Percentiles rank a stretch among this genome's conserved stretches.
phyloP scores from a whole-genome alignment of 2,113 vertebrate species.

The Chascanopsetta lugubris region DNA sequence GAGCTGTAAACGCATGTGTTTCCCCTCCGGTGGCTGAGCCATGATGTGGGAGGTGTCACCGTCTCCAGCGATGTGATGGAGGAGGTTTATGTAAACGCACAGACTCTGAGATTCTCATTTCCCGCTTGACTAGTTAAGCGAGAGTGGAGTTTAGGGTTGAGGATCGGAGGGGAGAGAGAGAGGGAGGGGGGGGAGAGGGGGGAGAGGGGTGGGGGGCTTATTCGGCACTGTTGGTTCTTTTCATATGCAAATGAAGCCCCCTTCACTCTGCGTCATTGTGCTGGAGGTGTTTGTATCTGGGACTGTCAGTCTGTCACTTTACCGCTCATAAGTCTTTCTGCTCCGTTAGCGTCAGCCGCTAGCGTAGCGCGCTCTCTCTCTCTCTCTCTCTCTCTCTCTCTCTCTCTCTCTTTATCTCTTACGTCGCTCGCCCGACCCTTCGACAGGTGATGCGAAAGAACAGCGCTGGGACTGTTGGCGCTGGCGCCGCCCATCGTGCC shows the following conservation, averaged over 20 bases:
- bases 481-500: slow-evolving; percentile 1
- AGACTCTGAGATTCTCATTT: slow-evolving; percentile 48
- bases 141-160: slow-evolving; percentile 21
- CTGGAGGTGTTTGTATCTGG: slow-evolving; percentile 11
- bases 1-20: no score
- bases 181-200: not conserved
- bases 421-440: not conserved
- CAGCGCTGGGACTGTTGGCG: not conserved
- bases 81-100: no score
- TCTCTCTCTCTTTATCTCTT: not conserved
- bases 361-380: no score
- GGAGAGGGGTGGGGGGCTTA: not conserved
- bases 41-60: not conserved
- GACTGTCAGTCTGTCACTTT: slow-evolving; percentile 27
- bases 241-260: slow-evolving; percentile 55
- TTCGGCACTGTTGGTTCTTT: slow-evolving; percentile 41
- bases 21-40: not conserved
- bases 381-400: not conserved
- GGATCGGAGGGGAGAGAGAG: not conserved
- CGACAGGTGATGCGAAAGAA: slow-evolving; percentile 14
- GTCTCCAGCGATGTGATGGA: not conserved
- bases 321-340: not conserved
- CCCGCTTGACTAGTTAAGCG: slow-evolving; percentile 43
- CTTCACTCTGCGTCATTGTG: slow-evolving; percentile 1
- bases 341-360: slow-evolving; percentile 1